Percentiles rank a stretch among this genome's conserved stretches.
Conservation (phyloP, 1,140 invertebrate species). For the Drosophila tani region DNA sequence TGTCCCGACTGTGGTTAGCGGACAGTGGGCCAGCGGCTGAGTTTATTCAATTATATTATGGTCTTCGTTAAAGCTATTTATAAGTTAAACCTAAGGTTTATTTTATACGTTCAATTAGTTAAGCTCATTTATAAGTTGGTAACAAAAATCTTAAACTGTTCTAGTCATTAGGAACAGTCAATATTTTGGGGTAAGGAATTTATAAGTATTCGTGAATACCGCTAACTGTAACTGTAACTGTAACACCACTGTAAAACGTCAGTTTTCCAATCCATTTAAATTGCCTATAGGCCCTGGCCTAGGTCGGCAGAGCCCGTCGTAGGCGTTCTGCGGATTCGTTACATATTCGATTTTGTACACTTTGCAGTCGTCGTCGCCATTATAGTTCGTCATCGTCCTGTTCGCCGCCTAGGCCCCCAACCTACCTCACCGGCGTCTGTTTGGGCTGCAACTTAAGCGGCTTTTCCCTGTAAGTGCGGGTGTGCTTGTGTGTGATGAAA, state of each 20-base stretch:
- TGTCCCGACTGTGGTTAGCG: constrained; percentile 6
- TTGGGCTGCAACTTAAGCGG: constrained; percentile 75
- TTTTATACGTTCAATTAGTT: too few relatives aligned
- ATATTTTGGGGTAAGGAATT: not conserved
- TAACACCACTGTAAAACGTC: constrained; percentile 48
- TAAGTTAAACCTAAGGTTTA: too few relatives aligned
- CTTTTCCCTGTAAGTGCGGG: constrained; percentile 51
- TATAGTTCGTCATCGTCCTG: constrained; percentile 36
- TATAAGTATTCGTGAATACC: not conserved
- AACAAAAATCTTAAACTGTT: not conserved
- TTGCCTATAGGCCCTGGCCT: constrained; percentile 31
- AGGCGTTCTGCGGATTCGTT: constrained; percentile 74
- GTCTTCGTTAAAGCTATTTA: not conserved
- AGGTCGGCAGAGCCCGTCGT: constrained; percentile 50
- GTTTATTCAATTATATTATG: constrained; percentile 3
- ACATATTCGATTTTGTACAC: constrained; percentile 79
- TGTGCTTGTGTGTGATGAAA: constrained; percentile 51
- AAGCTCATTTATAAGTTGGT: too few relatives aligned
- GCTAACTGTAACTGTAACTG: constrained; percentile 1
- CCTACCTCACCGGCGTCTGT: constrained; percentile 6
- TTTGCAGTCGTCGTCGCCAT: constrained; percentile 58
- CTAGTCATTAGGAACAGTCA: not conserved
- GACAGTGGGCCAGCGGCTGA: constrained; percentile 20
- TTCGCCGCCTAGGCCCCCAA: constrained; percentile 10
- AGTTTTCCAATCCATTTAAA: constrained; percentile 63